These are phyloP conservation scores for Drosophila seclusa DNA, from an alignment of 2,888 invertebrate species.

Conservation along the genomic window DNA sequence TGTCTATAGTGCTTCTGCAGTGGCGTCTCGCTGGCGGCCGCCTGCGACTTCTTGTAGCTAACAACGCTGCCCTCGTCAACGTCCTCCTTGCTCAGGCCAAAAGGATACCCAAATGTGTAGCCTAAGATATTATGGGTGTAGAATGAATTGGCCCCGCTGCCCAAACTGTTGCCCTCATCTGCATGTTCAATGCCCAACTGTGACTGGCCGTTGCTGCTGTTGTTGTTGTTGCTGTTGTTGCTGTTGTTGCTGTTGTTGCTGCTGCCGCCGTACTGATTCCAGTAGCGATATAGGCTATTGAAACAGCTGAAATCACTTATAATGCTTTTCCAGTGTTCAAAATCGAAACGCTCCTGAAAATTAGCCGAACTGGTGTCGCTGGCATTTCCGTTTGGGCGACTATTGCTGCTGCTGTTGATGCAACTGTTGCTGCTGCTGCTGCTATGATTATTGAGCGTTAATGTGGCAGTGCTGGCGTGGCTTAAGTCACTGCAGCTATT, in stretches of 20 bases:
- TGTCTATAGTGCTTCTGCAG: slow-evolving; percentile 84
- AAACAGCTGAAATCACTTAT: slow-evolving; percentile 87
- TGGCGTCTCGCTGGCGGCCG: slow-evolving; percentile 81
- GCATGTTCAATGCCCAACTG: slow-evolving; percentile 56
- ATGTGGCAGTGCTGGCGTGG: slow-evolving; percentile 60
- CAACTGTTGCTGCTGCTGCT: slow-evolving; percentile 42
- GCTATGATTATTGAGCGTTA: slow-evolving; percentile 47
- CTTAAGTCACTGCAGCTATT: slow-evolving; percentile 68
- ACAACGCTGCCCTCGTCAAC: slow-evolving; percentile 17
- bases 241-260: slow-evolving; percentile 17
- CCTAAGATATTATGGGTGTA: slow-evolving; percentile 84
- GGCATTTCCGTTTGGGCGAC: slow-evolving; percentile 57
- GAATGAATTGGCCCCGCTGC: slow-evolving; percentile 75
- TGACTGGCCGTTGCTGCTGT: slow-evolving; percentile 25
- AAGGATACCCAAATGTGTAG: slow-evolving; percentile 82
- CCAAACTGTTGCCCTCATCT: slow-evolving; percentile 60
- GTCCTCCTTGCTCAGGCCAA: slow-evolving; percentile 70
- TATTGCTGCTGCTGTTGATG: slow-evolving; percentile 55
- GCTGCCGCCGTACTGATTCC: slow-evolving; percentile 71
- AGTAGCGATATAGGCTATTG: slow-evolving; percentile 81
- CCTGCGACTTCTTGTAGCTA: slow-evolving; percentile 38
- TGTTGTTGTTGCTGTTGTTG: slow-evolving; percentile 1
- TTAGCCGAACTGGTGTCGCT: slow-evolving; percentile 83
- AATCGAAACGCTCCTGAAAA: slow-evolving; percentile 85
- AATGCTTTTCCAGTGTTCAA: slow-evolving; percentile 88